phyloP scores from a whole-genome alignment of 2,888 invertebrate genomes.

The Thereva unica region DNA sequence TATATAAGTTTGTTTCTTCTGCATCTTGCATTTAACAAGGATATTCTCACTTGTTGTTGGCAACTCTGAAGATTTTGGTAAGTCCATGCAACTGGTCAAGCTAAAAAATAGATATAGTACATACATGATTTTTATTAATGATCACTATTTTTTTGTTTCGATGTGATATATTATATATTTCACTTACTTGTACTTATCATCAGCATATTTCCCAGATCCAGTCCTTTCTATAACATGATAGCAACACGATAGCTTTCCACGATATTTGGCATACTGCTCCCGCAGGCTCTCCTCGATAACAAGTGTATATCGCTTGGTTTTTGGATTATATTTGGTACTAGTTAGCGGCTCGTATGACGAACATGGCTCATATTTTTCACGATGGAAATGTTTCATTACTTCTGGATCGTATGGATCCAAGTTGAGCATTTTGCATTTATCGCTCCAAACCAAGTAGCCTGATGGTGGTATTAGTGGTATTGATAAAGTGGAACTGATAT shows the following conservation, averaged over 20 bases:
- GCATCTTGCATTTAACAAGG: slow-evolving; percentile 60
- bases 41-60: slow-evolving; percentile 58
- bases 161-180: neutral
- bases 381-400: slow-evolving; percentile 61
- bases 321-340: slow-evolving; percentile 47
- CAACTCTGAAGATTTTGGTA: slow-evolving; percentile 54
- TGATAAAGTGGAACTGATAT: neutral
- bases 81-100: slow-evolving; percentile 57
- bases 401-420: slow-evolving; percentile 64
- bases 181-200: slow-evolving; percentile 49
- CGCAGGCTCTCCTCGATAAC: slow-evolving; percentile 48
- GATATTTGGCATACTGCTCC: slow-evolving; percentile 45
- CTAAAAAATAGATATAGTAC: no score
- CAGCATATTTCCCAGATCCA: slow-evolving; percentile 47
- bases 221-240: slow-evolving; percentile 53
- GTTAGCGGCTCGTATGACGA: slow-evolving; percentile 53
- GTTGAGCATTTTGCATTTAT: slow-evolving; percentile 67
- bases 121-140: neutral
- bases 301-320: slow-evolving; percentile 49
- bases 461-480: slow-evolving; percentile 43
- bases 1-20: slow-evolving; percentile 51
- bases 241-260: slow-evolving; percentile 50
- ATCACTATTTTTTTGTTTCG: no score
- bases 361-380: slow-evolving; percentile 62
- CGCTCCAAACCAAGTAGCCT: slow-evolving; percentile 61